phyloP scores from a whole-genome alignment of 2,888 invertebrate genomes.

The Melieria crassipennis region DNA sequence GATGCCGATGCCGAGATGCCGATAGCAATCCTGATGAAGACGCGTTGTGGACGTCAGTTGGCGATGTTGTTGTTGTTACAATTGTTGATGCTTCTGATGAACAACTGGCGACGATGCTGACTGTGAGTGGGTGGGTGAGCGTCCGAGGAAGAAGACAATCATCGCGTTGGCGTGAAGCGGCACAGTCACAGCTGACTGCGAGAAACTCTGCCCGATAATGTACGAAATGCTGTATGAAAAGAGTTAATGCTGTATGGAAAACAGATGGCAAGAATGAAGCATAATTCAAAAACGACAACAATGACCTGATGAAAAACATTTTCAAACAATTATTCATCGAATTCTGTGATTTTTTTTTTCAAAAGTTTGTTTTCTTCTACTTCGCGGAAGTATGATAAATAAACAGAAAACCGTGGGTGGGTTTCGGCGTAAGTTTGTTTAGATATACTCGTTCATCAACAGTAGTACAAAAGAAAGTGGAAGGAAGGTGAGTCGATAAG shows the following conservation, averaged over 20 bases:
- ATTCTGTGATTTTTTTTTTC: not conserved
- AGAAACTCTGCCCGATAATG: too few species aligned
- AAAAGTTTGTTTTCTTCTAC: too few species aligned
- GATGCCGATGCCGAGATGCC: slow-evolving; percentile 4
- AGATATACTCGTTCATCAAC: too few species aligned
- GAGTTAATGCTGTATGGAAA: not conserved
- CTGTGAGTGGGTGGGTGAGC: too few species aligned
- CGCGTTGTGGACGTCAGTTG: not conserved
- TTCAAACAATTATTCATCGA: not conserved
- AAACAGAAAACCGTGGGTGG: not conserved
- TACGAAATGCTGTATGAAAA: too few species aligned
- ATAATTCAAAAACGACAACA: not conserved
- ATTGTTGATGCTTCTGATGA: not conserved
- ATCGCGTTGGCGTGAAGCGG: too few species aligned
- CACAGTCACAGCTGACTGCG: too few species aligned
- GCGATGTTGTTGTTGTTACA: not conserved
- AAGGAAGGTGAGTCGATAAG: too few species aligned
- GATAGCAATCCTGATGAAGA: not conserved
- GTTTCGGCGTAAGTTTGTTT: too few species aligned
- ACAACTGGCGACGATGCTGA: not conserved
- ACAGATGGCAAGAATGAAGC: not conserved
- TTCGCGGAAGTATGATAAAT: slow-evolving; percentile 16
- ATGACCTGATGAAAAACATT: slow-evolving; percentile 18
- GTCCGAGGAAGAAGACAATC: too few species aligned
- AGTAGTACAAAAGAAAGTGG: too few species aligned